Percentiles rank a stretch among this genome's conserved stretches.
These are phyloP conservation scores for Corythaeola cristata DNA, from an alignment of 2,113 vertebrate species.

Conservation along the genomic window DNA sequence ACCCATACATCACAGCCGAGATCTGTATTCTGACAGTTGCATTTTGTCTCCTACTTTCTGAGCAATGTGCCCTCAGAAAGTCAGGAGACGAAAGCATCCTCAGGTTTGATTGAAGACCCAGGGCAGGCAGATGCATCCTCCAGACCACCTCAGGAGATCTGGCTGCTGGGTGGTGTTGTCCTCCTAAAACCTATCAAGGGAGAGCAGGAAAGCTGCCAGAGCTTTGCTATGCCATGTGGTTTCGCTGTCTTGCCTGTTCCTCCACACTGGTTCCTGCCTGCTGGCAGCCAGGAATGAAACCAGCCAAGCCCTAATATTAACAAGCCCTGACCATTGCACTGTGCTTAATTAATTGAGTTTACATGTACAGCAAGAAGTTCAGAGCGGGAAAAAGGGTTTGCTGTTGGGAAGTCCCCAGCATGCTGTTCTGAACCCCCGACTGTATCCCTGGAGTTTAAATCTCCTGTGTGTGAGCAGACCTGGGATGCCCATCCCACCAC, in stretches of 20 bases:
- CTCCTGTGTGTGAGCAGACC: neutral
- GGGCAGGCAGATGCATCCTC: conserved; percentile 68
- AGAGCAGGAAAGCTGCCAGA: neutral
- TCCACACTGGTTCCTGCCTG: neutral
- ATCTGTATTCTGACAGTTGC: conserved; percentile 76
- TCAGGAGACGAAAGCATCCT: conserved; percentile 55
- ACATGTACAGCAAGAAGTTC: neutral
- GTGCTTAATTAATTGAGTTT: neutral
- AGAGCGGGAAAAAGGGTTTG: neutral
- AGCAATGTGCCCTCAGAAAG: conserved; percentile 61
- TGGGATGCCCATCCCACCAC: neutral
- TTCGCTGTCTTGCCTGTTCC: accelerated
- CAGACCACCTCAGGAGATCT: conserved; percentile 63
- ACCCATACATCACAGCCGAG: conserved; percentile 72
- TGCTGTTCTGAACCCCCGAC: neutral
- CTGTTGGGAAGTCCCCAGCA: neutral
- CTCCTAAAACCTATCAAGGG: conserved; percentile 48
- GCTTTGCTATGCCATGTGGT: neutral
- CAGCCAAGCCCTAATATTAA: neutral
- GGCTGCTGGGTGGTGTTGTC: conserved; percentile 17
- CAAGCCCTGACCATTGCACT: neutral
- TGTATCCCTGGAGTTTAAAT: neutral
- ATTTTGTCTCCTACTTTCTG: conserved; percentile 73
- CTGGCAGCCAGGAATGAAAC: neutral
- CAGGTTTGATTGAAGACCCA: conserved; percentile 72